These are phyloP conservation scores for Acipenser transmontanus DNA, from an alignment of 2,797 vertebrate species.

Conservation along the genomic window DNA sequence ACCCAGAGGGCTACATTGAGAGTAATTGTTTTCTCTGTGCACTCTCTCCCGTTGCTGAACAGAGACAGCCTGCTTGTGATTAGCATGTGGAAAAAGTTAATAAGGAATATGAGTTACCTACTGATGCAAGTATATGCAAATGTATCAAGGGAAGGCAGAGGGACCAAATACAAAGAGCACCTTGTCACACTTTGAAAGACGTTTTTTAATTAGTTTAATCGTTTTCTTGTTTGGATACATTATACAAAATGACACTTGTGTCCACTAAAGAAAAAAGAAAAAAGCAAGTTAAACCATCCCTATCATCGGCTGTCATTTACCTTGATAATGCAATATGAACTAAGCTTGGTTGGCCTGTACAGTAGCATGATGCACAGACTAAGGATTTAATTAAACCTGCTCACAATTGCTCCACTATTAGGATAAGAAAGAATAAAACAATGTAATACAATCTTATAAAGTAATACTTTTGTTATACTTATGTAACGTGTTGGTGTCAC, in stretches of 20 bases:
- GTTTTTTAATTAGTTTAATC: slow-evolving; percentile 72
- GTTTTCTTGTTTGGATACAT: slow-evolving; percentile 64
- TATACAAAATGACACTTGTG: slow-evolving; percentile 60
- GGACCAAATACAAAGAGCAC: slow-evolving; percentile 39
- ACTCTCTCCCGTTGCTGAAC: background rate
- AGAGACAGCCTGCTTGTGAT: background rate
- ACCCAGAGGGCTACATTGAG: background rate
- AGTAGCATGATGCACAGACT: too few relatives aligned
- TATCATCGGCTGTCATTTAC: slow-evolving; percentile 17
- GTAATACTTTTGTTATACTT: too few relatives aligned
- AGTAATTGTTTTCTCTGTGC: slow-evolving; percentile 1
- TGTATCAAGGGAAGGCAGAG: background rate
- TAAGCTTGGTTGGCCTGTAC: slow-evolving; percentile 17
- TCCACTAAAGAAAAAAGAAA: slow-evolving; percentile 43
- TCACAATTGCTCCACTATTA: too few relatives aligned
- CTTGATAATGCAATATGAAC: slow-evolving; percentile 13
- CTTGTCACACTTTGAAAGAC: slow-evolving; percentile 66
- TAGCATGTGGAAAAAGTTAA: background rate
- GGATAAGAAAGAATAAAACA: too few relatives aligned
- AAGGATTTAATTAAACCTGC: too few relatives aligned
- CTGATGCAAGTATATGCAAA: too few relatives aligned
- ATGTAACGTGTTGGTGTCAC: too few relatives aligned
- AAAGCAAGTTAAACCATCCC: slow-evolving; percentile 32
- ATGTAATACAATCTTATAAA: too few relatives aligned
- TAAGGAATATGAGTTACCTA: background rate